These are phyloP conservation scores for Drosophila macrospina DNA, from an alignment of 2,888 invertebrate genomes.

Conservation along the genomic window DNA sequence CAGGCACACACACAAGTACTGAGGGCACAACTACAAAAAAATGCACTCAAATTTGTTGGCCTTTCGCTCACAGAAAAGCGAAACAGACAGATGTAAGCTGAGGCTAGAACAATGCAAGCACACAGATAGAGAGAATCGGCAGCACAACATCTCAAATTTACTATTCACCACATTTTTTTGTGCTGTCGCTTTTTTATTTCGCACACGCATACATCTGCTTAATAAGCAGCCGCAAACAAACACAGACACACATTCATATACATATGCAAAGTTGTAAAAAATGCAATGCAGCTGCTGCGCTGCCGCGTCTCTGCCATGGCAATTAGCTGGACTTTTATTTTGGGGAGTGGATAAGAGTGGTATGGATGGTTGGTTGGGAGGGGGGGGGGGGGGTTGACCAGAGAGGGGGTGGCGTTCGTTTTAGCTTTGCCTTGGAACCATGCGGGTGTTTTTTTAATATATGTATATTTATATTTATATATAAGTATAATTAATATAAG, in stretches of 20 bases:
- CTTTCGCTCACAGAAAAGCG: conserved; percentile 37
- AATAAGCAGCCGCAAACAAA: conserved; percentile 44
- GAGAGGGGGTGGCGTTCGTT: neutral
- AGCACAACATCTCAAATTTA: conserved; percentile 57
- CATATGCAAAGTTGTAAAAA: conserved; percentile 40
- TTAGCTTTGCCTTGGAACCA: conserved; percentile 1
- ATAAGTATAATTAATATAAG: neutral
- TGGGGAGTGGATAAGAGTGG: conserved; percentile 6
- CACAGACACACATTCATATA: neutral
- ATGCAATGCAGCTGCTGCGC: conserved; percentile 73
- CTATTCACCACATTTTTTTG: conserved; percentile 75
- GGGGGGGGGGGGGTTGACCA: neutral
- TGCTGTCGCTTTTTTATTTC: conserved; percentile 62
- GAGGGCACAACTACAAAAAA: conserved; percentile 29
- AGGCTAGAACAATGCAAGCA: conserved; percentile 67
- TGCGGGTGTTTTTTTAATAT: conserved; percentile 15
- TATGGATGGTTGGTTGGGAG: too few relatives aligned
- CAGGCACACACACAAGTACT: too few relatives aligned
- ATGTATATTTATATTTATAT: conserved; percentile 1
- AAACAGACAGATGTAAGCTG: conserved; percentile 4
- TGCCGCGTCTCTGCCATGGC: conserved; percentile 63
- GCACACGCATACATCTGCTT: conserved; percentile 67
- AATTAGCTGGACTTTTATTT: conserved; percentile 65
- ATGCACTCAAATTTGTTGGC: conserved; percentile 65
- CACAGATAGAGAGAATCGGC: conserved; percentile 21